phyloP scores from a whole-genome alignment of 2,888 invertebrate genomes.

The Pocota personata region DNA sequence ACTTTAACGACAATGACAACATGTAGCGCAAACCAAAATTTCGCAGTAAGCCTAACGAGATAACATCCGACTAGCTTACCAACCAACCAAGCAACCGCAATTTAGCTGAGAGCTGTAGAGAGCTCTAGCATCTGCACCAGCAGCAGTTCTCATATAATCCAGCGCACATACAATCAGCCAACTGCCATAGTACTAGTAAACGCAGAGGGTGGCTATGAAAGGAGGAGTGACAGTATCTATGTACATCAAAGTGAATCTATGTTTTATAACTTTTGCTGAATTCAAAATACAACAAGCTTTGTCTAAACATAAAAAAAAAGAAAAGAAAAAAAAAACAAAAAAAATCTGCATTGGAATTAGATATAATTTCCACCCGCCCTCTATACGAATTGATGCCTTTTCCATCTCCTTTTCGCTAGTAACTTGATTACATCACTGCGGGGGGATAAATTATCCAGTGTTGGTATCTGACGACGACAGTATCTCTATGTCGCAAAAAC shows the following conservation, averaged over 20 bases:
- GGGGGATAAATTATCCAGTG: slow-evolving; percentile 7
- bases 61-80: slow-evolving; percentile 54
- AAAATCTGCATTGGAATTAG: slow-evolving; percentile 9
- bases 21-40: slow-evolving; percentile 24
- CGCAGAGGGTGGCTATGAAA: slow-evolving; percentile 10
- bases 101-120: slow-evolving; percentile 37
- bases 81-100: slow-evolving; percentile 39
- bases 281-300: not conserved
- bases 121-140: slow-evolving; percentile 40
- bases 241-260: slow-evolving; percentile 28
- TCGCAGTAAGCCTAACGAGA: slow-evolving; percentile 27
- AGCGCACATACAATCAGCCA: slow-evolving; percentile 29
- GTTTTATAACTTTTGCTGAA: slow-evolving; percentile 9
- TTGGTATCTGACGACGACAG: not conserved
- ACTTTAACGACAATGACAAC: not conserved
- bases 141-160: slow-evolving; percentile 24
- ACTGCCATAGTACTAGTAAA: not conserved
- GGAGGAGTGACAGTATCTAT: slow-evolving; percentile 16
- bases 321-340: not conserved
- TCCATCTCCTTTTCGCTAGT: slow-evolving; percentile 24
- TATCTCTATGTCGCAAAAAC: slow-evolving; percentile 29
- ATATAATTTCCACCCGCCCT: slow-evolving; percentile 28
- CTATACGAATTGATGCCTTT: slow-evolving; percentile 17
- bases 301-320: no score
- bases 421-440: slow-evolving; percentile 35